Base-by-base conservation (phyloP, 2,797 vertebrate genomes). In the Philypnodon macrostomus region DNA sequence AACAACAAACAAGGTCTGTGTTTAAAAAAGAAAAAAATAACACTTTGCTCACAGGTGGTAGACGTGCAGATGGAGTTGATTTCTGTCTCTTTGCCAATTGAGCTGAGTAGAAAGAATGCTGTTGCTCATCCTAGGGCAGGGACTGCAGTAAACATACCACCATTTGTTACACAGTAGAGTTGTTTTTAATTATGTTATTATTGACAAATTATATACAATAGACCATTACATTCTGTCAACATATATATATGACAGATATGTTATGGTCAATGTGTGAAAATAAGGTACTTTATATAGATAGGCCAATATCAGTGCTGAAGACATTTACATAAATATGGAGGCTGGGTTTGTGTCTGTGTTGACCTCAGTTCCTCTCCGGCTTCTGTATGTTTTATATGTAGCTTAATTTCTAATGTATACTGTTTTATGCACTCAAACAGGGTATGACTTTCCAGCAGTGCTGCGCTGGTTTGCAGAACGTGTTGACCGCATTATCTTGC, bases 391-490 rank as follows among this genome's bases (percentile, higher is more conserved):
- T 21, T n/a, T 29, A 5, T 0, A n/a, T 14, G 7, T 27, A 26
- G 31, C 7, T 49, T 24, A 9, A 16, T 26, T 32, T 16, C 14
- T 15, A n/a, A 19, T 38, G 7, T 16, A 19, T 33, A 24, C 5
- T 45, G n/a, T n/a, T 21, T 10, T 13, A 34, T 36, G 23, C 7
- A 0, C 37, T 23, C 4, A n/a, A 29, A 45, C 5, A 96, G 95
- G 95, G 53, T 97, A 96, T 0, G 94, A 96, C 85, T 96, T 96
- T 65, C 91, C 95, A 0, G 93, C 94, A 0, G 95, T 98, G 48
- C 85, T 97, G 77, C 93, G 90, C 41, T 98, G 95, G 95, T 97
- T 97, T 31, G 93, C 94, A 0, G 93, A 97, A 68, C 92, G 95
- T 0, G 95, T 97, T 13, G 95, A 97, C 70, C 92, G 91, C 46